Evolutionary conservation across 2,113 vertebrate genomes (phyloP).

Genomic region (Neolamprologus longior): DNA sequence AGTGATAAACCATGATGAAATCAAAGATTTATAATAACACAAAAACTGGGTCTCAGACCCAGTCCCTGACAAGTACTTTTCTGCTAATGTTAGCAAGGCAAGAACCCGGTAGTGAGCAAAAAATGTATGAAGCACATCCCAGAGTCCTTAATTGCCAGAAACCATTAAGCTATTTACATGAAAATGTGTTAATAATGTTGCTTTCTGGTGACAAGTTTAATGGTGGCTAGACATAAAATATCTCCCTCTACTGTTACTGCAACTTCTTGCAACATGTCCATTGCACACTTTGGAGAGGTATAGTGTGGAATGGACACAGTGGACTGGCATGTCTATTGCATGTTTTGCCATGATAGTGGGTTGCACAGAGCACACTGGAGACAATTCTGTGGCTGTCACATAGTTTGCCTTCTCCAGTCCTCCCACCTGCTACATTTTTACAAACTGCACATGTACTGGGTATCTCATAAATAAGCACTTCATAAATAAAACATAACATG

Average conservation of each 20-base stretch:
- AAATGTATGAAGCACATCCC: neutral
- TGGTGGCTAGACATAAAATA: neutral
- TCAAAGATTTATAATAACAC: neutral
- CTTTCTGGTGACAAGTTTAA: neutral
- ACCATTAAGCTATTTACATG: neutral
- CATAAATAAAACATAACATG: neutral
- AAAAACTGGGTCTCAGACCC: accelerated
- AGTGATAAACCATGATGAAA: neutral
- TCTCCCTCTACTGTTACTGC: neutral
- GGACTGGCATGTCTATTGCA: neutral
- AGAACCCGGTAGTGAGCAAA: neutral
- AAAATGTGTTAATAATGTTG: neutral
- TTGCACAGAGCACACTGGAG: neutral
- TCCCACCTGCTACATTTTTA: neutral
- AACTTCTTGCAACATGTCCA: neutral
- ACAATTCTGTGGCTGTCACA: neutral
- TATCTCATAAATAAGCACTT: neutral
- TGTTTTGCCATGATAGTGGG: accelerated
- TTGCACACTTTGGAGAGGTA: neutral
- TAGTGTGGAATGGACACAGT: neutral
- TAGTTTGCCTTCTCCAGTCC: neutral
- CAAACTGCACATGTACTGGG: neutral
- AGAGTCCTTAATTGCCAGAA: neutral
- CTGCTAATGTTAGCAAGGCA: neutral
- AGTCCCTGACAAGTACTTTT: neutral